Percentiles rank a stretch among this genome's conserved stretches.
phyloP scores from a whole-genome alignment of 2,888 invertebrate genomes.

The Drosophila cracens region DNA sequence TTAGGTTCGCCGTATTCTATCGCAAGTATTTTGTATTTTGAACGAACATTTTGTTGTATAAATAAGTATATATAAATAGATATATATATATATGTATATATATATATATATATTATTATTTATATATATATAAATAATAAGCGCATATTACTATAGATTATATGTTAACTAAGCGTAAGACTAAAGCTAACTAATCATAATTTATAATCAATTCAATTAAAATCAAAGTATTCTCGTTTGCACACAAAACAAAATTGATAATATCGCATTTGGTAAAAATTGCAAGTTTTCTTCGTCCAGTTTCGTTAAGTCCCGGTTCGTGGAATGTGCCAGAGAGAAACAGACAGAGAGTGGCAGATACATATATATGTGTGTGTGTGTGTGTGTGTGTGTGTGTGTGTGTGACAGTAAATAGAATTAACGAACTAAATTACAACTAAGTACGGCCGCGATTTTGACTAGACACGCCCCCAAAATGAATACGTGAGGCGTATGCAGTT shows the following conservation, averaged over 20 bases:
- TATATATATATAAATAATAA: conserved; percentile 52
- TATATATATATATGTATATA: conserved; percentile 35
- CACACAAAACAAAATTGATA: conserved; percentile 61
- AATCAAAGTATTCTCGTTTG: conserved; percentile 64
- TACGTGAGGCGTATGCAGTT: conserved; percentile 10
- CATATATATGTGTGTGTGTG: background rate
- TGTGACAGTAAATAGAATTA: conserved; percentile 5
- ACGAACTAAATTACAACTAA: conserved; percentile 12
- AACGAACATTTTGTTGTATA: conserved; percentile 28
- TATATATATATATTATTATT: conserved; percentile 35
- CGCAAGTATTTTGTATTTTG: conserved; percentile 7
- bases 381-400: conserved; percentile 9
- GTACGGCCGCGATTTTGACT: conserved; percentile 36
- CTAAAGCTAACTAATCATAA: conserved; percentile 60
- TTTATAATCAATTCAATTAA: conserved; percentile 60
- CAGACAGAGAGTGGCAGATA: background rate
- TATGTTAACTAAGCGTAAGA: conserved; percentile 65
- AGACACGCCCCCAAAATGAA: conserved; percentile 16
- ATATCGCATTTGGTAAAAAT: conserved; percentile 70
- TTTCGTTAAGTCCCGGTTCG: conserved; percentile 38
- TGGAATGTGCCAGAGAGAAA: conserved; percentile 29
- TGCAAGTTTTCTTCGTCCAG: conserved; percentile 39
- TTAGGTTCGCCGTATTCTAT: conserved; percentile 21
- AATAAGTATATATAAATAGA: conserved; percentile 22
- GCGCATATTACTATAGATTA: conserved; percentile 60